Percentiles rank a stretch among this genome's conserved stretches.
phyloP scores from a whole-genome alignment of 1,140 invertebrate genomes.

The Achatina immaculata region DNA sequence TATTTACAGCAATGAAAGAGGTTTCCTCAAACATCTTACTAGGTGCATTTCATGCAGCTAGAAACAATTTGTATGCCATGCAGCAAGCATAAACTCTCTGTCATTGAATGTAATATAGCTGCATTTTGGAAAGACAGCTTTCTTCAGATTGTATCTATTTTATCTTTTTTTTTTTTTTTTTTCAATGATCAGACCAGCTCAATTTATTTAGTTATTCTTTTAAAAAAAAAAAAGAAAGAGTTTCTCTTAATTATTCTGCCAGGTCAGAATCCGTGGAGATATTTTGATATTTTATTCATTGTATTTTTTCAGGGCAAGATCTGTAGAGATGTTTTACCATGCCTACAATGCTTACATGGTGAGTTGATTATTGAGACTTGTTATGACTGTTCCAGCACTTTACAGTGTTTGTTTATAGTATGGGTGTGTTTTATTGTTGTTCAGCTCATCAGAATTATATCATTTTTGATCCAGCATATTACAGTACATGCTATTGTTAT shows the following conservation, averaged over 20 bases:
- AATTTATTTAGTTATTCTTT: neutral
- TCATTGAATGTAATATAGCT: no score
- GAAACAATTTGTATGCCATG: no score
- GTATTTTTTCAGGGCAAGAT: slow-evolving; percentile 80
- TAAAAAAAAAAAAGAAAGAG: neutral
- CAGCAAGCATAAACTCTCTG: no score
- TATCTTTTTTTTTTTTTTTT: neutral
- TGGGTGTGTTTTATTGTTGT: neutral
- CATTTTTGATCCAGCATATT: neutral
- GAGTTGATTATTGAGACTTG: slow-evolving; percentile 56
- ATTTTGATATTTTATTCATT: slow-evolving; percentile 6
- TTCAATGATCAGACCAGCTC: neutral
- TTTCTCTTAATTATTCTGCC: neutral
- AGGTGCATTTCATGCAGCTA: no score
- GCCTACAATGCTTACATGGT: slow-evolving; percentile 97
- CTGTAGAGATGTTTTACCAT: slow-evolving; percentile 96
- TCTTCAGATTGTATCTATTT: no score
- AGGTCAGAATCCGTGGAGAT: neutral
- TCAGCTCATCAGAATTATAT: neutral
- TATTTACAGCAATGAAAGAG: no score
- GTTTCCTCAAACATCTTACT: no score
- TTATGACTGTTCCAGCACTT: neutral
- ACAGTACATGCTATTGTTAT: neutral
- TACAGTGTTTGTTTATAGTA: neutral
- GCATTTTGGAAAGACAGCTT: no score